A percentile compares a stretch with the other conserved stretches of the same genome.
These are phyloP conservation scores for Eupithecia exiguata DNA, from an alignment of 2,888 invertebrate species.

Conservation along the genomic window DNA sequence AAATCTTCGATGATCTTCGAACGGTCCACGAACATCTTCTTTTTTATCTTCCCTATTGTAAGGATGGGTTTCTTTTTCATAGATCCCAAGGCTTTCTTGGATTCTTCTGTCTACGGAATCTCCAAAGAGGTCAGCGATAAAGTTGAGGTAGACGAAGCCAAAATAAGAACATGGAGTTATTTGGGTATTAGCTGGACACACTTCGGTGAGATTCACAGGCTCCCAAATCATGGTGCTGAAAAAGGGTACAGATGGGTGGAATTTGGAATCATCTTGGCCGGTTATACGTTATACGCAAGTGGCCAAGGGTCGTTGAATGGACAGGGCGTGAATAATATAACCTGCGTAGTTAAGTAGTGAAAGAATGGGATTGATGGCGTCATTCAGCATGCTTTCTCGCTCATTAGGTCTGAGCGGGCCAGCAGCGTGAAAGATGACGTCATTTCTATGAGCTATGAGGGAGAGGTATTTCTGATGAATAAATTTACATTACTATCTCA, in stretches of 20 bases:
- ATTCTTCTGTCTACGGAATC: slow-evolving; percentile 52
- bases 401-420: neutral
- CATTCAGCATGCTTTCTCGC: neutral
- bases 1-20: neutral
- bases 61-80: slow-evolving; percentile 8
- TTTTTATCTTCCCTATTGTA: neutral
- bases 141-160: slow-evolving; percentile 59
- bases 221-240: slow-evolving; percentile 7
- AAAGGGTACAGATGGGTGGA: neutral
- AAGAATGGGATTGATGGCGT: neutral
- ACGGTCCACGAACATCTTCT: neutral
- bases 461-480: too few relatives aligned
- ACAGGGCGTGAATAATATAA: neutral
- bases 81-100: slow-evolving; percentile 26
- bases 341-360: neutral
- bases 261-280: neutral
- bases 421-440: neutral
- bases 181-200: slow-evolving; percentile 25
- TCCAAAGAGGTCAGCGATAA: slow-evolving; percentile 60
- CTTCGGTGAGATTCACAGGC: neutral
- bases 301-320: neutral
- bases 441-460: neutral
- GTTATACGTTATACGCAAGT: neutral
- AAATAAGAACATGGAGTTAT: slow-evolving; percentile 60
- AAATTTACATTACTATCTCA: neutral